Conservation (phyloP, 1,140 invertebrate species). For the Eumaeus atala region DNA sequence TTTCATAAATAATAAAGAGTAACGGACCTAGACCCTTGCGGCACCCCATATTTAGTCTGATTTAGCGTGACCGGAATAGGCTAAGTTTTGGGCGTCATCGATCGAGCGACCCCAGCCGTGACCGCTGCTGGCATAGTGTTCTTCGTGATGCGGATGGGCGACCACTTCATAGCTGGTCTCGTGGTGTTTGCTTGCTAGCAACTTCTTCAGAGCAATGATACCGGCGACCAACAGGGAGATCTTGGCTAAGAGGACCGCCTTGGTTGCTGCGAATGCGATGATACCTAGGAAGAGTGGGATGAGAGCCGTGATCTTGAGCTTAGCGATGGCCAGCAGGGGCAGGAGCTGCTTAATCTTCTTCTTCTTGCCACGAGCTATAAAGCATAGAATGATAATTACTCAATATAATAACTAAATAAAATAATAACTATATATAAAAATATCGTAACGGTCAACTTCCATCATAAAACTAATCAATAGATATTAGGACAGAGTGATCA, state of each 20-base stretch:
- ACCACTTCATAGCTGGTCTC: slow-evolving; percentile 84
- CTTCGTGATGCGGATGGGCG: slow-evolving; percentile 78
- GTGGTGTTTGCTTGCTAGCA: slow-evolving; percentile 81
- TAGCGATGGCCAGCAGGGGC: slow-evolving; percentile 83
- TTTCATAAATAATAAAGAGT: slow-evolving; percentile 30
- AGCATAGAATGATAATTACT: neutral
- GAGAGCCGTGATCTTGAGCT: slow-evolving; percentile 85
- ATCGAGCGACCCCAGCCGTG: slow-evolving; percentile 76
- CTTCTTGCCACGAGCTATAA: slow-evolving; percentile 82
- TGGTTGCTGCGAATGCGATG: slow-evolving; percentile 86
- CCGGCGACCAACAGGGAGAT: slow-evolving; percentile 83
- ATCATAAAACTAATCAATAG: too few species aligned
- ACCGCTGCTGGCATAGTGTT: slow-evolving; percentile 73
- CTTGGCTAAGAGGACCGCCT: slow-evolving; percentile 87
- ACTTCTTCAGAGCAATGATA: slow-evolving; percentile 86
- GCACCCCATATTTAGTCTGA: slow-evolving; percentile 41
- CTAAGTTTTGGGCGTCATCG: slow-evolving; percentile 77
- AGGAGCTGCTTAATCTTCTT: slow-evolving; percentile 82
- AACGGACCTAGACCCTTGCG: slow-evolving; percentile 35
- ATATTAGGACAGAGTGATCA: too few species aligned
- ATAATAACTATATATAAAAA: neutral
- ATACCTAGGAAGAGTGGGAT: slow-evolving; percentile 85
- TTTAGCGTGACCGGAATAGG: slow-evolving; percentile 77
- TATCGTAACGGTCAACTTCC: too few species aligned
- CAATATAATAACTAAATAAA: too few species aligned